Evolutionary conservation across 2,113 vertebrate genomes (phyloP), one percentile per base, ranked within the genome.

Genomic region (Plecturocebus donacophilus): DNA sequence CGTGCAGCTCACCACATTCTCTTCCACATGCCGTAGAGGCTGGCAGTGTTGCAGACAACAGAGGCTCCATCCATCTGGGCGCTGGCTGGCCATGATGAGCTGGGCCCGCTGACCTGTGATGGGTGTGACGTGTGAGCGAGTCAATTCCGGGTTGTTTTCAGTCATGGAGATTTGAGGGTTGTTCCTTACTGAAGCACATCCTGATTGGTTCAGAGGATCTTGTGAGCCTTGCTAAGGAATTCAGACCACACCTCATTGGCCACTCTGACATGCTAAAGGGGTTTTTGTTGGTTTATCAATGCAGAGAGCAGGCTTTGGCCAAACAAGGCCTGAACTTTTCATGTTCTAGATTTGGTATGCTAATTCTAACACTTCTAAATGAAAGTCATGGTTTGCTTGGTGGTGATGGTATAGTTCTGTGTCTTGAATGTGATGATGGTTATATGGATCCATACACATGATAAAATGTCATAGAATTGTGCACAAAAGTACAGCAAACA

Each of bases 1-100:
- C 0, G 2, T 35, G 6, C n/a, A 21, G 2, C 16, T 35, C 13
- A 7, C 2, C 25, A 1, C 11, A 8, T n/a, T 71, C n/a, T 17
- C 64, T 52, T 49, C n/a, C 52, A 23, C 4, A 1, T 54, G 4
- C 61, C 49, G 2, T 40, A 38, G 52, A 86, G 61, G 30, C 35
- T n/a, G 8, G 35, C 3, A 7, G 9, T n/a, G 23, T 25, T 38
- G 10, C 1, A 14, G 88, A 27, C 32, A 38, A 10, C 20, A 17
- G 23, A 32, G 56, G 21, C 8, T 38, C 9, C 21, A 1, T 42
- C 64, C n/a, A 12, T 38, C 38, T 56, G 45, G 32, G 38, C 6
- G 38, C 45, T 52, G 79, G 19, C 32, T 77, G 3, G 54, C 13
- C 19, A 16, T 0, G 0, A 0, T 6, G 27, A 16, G 16, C 4